Evolutionary conservation across 2,113 vertebrate genomes (phyloP).

Genomic region (Asarcornis scutulata): DNA sequence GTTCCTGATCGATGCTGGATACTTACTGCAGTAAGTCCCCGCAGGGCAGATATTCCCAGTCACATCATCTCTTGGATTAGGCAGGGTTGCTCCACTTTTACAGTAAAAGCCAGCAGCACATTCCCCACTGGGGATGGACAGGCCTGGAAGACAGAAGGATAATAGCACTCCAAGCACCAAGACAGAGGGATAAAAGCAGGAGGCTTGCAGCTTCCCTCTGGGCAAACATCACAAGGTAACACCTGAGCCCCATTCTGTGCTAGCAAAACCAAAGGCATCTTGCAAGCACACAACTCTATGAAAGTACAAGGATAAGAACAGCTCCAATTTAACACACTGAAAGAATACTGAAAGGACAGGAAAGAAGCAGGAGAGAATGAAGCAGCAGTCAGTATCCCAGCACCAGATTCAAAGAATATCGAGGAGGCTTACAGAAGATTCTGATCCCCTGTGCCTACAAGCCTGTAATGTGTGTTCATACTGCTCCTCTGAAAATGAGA

Average conservation of each 20-base stretch:
- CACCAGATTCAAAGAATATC: not conserved
- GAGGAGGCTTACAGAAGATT: not conserved
- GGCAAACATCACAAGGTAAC: not conserved
- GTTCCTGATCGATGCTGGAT: not conserved
- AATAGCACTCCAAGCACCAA: not conserved
- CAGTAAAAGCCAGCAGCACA: conserved; percentile 90
- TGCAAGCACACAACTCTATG: not conserved
- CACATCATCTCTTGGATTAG: conserved; percentile 82
- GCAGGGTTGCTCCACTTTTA: conserved; percentile 74
- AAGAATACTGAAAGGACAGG: not conserved
- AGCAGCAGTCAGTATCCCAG: not conserved
- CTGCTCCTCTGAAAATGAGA: not conserved
- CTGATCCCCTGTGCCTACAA: not conserved
- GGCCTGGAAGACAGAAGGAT: conserved; percentile 74
- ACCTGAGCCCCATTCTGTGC: not conserved
- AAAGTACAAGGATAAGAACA: not conserved
- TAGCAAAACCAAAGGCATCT: not conserved
- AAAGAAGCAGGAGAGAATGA: not conserved
- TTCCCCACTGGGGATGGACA: conserved; percentile 82
- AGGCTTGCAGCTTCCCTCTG: not conserved
- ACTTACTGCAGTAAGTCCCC: conserved; percentile 89
- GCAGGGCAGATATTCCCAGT: conserved; percentile 86
- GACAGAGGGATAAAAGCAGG: not conserved
- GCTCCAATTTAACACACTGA: not conserved
- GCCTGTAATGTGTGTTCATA: not conserved